These are phyloP conservation scores for Ceratothoa steindachneri DNA, from an alignment of 2,888 invertebrate species.

Conservation along the genomic window DNA sequence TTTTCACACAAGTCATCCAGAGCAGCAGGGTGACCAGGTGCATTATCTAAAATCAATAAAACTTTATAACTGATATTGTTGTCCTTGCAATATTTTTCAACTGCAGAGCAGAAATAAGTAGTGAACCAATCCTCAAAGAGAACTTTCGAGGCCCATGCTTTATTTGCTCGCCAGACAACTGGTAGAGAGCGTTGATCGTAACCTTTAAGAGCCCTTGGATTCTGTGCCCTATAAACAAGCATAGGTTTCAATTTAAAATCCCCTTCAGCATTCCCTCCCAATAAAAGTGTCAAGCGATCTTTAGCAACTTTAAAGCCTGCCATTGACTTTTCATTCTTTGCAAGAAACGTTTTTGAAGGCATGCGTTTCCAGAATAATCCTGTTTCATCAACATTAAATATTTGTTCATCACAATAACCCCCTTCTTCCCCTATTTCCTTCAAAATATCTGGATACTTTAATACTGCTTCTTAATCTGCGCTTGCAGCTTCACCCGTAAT, in stretches of 20 bases:
- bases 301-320: background rate
- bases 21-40: constrained; percentile 37
- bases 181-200: constrained; percentile 50
- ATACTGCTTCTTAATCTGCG: constrained; percentile 14
- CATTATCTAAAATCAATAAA: constrained; percentile 47
- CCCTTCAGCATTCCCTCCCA: constrained; percentile 51
- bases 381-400: constrained; percentile 33
- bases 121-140: constrained; percentile 50
- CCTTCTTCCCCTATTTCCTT: constrained; percentile 16
- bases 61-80: constrained; percentile 32
- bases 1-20: constrained; percentile 29
- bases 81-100: constrained; percentile 31
- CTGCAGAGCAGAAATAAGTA: constrained; percentile 17
- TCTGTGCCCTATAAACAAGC: constrained; percentile 51
- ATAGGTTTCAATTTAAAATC: constrained; percentile 52
- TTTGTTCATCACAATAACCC: constrained; percentile 22
- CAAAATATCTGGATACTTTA: background rate
- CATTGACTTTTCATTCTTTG: background rate
- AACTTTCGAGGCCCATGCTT: background rate
- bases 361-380: constrained; percentile 49
- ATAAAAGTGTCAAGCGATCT: constrained; percentile 49
- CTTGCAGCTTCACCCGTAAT: constrained; percentile 22
- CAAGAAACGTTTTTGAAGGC: constrained; percentile 29
- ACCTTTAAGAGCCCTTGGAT: constrained; percentile 51
- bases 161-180: constrained; percentile 51